Percentiles rank a stretch among this genome's conserved stretches.
Conservation (phyloP, 2,888 invertebrate genomes). For the Galeruca laticollis region DNA sequence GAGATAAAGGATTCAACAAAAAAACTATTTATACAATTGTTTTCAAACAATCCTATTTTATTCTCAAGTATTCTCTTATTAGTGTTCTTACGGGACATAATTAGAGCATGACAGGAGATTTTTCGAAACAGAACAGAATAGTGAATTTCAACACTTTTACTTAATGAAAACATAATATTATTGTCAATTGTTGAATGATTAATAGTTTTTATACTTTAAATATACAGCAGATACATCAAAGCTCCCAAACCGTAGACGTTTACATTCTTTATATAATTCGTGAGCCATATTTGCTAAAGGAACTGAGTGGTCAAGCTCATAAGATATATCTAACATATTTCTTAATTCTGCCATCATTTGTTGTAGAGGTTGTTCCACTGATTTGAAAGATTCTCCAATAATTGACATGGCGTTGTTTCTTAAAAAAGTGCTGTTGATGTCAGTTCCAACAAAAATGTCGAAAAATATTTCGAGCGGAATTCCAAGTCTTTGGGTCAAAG, state of each 20-base stretch:
- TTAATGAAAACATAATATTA: too few species aligned
- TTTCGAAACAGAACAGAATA: too few species aligned
- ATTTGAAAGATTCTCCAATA: not conserved
- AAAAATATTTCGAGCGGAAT: not conserved
- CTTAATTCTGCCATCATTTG: conserved; percentile 8
- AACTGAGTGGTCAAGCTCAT: not conserved
- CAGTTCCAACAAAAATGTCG: not conserved
- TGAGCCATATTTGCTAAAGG: conserved; percentile 5
- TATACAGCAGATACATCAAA: conserved; percentile 4
- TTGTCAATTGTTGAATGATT: too few species aligned
- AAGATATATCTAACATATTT: not conserved
- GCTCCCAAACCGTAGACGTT: not conserved
- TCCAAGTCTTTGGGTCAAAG: conserved; percentile 1
- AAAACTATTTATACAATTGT: too few species aligned
- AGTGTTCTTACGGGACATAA: too few species aligned
- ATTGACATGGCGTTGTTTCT: not conserved
- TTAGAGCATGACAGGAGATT: too few species aligned
- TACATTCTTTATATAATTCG: conserved; percentile 10
- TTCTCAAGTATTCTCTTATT: too few species aligned
- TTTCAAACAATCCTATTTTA: too few species aligned
- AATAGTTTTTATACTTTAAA: conserved; percentile 7
- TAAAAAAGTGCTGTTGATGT: not conserved
- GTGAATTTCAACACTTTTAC: too few species aligned
- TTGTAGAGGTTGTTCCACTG: conserved; percentile 3
- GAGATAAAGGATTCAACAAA: too few species aligned